Base-by-base conservation (phyloP, 2,888 invertebrate genomes). In the Melanostoma mellinum region DNA sequence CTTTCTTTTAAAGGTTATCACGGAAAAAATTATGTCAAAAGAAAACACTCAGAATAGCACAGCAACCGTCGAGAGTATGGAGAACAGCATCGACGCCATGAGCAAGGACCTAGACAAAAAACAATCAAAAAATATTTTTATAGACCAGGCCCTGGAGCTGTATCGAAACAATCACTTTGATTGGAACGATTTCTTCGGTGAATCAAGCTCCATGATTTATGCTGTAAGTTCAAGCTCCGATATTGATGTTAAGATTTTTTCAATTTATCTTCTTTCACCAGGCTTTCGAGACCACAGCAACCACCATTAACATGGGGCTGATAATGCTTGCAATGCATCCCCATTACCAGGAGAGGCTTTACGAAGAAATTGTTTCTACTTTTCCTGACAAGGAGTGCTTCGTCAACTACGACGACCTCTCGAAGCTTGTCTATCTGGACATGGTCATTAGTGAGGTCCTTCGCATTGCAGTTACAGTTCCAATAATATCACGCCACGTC, bases 271-370 rank as follows among this genome's bases (percentile, higher is more conserved):
- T 20, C 1, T 20, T 20, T 20, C 20, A 20, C 20, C 87, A 88
- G 3, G 88, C 88, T 5, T 89, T 86, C 35, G 88, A 88, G 65
- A 80, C 88, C 4, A 87, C 88, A 0, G 88, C 88, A 3, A 71
- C 86, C 5, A 85, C 84, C 0, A 63, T 89, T 0, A 87, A 86
- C 48, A 88, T 88, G 3, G 84, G 86, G 6, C 85, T 88, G 71
- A 88, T 88, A 68, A 88, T 87, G 77, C 86, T 88, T 75, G 87
- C 89, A 1, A 52, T 84, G 46, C 86, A 88, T 55, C 52, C 86
- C 48, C 78, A 86, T 2, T 75, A 86, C n/a, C 88, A 88, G 74
- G 76, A 86, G 44, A 73, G 73, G 3, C 88, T 89, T 30, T 86
- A 86, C 3, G 87, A 88, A 30, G 89, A 88, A 69, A 76, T 88